Evolutionary conservation across 2,888 invertebrate genomes (phyloP).

Genomic region (Dione vanillae): DNA sequence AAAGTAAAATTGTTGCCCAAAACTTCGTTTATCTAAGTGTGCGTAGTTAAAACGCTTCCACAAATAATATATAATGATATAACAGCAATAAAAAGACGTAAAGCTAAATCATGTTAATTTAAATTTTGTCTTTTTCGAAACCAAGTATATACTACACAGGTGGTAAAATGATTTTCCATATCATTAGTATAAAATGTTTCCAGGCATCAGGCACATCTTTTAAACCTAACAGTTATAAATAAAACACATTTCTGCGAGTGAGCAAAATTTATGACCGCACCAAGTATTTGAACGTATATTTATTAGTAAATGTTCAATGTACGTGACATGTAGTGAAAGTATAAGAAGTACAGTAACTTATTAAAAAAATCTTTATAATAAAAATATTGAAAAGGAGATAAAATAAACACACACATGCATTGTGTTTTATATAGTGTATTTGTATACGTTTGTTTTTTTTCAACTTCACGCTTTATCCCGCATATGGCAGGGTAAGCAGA

Average conservation of each 20-base stretch:
- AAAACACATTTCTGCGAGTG: slow-evolving; percentile 15
- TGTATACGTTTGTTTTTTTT: too few species aligned
- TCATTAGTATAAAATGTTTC: slow-evolving; percentile 12
- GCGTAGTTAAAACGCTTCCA: too few species aligned
- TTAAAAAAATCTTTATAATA: too few species aligned
- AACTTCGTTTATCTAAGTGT: too few species aligned
- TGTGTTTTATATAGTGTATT: too few species aligned
- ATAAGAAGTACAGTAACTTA: too few species aligned
- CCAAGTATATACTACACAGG: background rate
- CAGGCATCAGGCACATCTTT: slow-evolving; percentile 6
- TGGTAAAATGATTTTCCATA: slow-evolving; percentile 5
- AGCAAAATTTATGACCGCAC: slow-evolving; percentile 12
- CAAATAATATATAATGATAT: too few species aligned
- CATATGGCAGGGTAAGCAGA: too few species aligned
- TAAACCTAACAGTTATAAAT: background rate
- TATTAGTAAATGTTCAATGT: slow-evolving; percentile 1
- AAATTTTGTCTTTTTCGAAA: background rate
- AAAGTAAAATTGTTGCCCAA: too few species aligned
- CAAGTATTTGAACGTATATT: slow-evolving; percentile 18
- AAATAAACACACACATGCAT: too few species aligned
- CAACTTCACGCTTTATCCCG: too few species aligned
- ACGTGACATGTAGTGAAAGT: slow-evolving; percentile 1
- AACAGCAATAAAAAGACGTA: background rate
- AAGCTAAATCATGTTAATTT: background rate
- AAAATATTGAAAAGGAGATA: too few species aligned